Evolutionary conservation across 2,113 vertebrate species (phyloP).

Genomic region (Elanoides forficatus): DNA sequence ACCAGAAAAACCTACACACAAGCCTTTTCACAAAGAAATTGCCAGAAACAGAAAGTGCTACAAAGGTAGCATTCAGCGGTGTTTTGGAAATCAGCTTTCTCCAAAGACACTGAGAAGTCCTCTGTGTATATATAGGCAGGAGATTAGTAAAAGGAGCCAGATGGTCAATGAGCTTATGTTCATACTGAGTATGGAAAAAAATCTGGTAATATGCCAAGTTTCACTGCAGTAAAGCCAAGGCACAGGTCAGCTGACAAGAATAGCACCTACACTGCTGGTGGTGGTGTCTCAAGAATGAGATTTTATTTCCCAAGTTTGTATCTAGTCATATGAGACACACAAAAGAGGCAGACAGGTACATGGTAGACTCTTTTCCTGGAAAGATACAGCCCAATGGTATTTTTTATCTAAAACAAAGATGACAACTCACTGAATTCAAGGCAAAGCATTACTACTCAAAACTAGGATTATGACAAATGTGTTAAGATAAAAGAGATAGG

Average conservation of each 20-base stretch:
- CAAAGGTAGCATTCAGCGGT: accelerated
- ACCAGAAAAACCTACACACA: background rate
- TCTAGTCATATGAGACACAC: background rate
- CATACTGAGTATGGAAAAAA: background rate
- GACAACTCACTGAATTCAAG: background rate
- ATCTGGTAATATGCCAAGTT: background rate
- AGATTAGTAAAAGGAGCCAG: conserved; percentile 18
- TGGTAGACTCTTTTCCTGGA: background rate
- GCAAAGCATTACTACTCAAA: background rate
- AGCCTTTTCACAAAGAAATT: background rate
- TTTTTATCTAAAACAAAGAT: background rate
- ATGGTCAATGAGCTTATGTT: conserved; percentile 33
- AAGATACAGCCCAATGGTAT: background rate
- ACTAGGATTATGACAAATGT: background rate
- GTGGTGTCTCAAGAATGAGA: background rate
- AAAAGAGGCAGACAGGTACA: background rate
- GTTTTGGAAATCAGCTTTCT: background rate
- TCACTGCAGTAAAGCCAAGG: background rate
- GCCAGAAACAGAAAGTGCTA: accelerated
- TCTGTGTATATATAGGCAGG: background rate
- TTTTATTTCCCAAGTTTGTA: background rate
- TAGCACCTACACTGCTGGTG: background rate
- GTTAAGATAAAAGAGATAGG: background rate
- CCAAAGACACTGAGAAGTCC: background rate
- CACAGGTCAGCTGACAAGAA: background rate